Evolutionary conservation across 2,888 invertebrate species (phyloP), one percentile per base, ranked within the genome.

Genomic region (Axea sp.): DNA sequence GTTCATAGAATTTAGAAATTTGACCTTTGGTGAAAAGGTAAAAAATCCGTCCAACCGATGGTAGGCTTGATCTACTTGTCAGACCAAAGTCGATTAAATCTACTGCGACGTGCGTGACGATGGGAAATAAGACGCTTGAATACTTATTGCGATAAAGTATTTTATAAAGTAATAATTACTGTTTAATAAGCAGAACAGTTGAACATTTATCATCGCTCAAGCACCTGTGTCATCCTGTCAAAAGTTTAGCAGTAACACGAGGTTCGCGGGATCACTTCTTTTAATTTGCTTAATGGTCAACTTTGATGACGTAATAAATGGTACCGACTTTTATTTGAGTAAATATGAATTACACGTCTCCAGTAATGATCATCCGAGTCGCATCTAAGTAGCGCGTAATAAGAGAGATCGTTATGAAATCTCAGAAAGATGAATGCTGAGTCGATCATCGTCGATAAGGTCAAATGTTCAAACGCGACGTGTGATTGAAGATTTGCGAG

Each of bases 371-470:
- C 57, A 45, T 60, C 41, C 74, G 41, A 68, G 57, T 76, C 51
- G 76, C 73, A 73, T 77, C 77, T 78, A 43, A 51, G 74, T 74
- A 74, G 77, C 76, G 75, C 72, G 80, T 77, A 81, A 82, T 81
- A 79, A 78, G 76, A 69, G 62, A 51, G 60, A 72, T 45, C 77
- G 71, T 83, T 83, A 82, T 82, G 82, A 83, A 82, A 83, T 73
- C 76, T 77, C 74, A 53, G 59, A 76, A 72, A 75, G 72, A 68
- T 60, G 75, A 75, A 67, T 68, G 75, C 75, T 64, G 59, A 68
- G 43, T 45, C 62, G 74, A 72, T 77, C 78, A 79, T 72, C 78
- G 65, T 76, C 77, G 77, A 75, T 80, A 81, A 82, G 80, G 78
- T 81, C 80, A 74, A 68, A 76, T 62, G 78, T 79, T 79, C 76